phyloP scores from a whole-genome alignment of 2,797 vertebrate species.

The Melanogrammus aeglefinus region DNA sequence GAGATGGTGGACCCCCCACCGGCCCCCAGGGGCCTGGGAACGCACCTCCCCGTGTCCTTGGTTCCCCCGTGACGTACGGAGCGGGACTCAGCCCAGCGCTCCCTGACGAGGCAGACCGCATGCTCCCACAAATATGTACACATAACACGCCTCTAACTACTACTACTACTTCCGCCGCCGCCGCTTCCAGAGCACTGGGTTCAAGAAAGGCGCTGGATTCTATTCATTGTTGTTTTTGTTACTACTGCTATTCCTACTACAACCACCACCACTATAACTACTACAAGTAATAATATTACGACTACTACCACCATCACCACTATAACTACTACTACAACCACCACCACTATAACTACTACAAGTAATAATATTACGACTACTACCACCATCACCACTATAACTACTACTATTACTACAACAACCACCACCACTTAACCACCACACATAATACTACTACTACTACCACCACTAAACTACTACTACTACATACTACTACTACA shows the following conservation, averaged over 20 bases:
- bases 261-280: no score
- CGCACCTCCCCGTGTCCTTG: background rate
- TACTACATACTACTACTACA: no score
- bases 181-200: background rate
- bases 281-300: no score
- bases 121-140: slow-evolving; percentile 66
- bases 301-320: no score
- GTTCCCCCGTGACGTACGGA: slow-evolving; percentile 39
- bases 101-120: slow-evolving; percentile 50
- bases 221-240: background rate
- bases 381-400: no score
- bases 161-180: slow-evolving; percentile 26
- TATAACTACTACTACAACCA: no score
- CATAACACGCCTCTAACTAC: slow-evolving; percentile 31
- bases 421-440: no score
- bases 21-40: background rate
- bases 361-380: no score
- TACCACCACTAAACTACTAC: no score
- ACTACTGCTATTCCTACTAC: background rate
- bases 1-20: background rate
- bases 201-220: background rate
- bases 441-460: no score
- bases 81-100: slow-evolving; percentile 29
- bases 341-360: no score
- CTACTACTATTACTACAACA: no score